A percentile compares a stretch with the other conserved stretches of the same genome.
phyloP scores from a whole-genome alignment of 2,797 vertebrate genomes.

The Pangasius larnaudii region DNA sequence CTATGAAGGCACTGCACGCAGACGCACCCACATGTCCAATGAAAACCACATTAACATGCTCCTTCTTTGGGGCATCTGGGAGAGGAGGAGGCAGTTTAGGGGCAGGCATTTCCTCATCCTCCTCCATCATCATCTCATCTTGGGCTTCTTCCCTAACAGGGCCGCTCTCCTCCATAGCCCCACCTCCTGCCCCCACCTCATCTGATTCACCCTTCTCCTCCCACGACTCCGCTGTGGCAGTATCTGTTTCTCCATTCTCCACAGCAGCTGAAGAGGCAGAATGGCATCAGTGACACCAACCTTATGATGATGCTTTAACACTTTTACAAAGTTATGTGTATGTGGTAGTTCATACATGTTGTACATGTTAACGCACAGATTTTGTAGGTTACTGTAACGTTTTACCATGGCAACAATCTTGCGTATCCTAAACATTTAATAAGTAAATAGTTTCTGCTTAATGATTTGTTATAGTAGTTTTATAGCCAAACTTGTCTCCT shows the following conservation, averaged over 20 bases:
- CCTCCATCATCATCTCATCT: conserved; percentile 93
- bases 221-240: conserved; percentile 93
- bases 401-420: background rate
- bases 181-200: conserved; percentile 76
- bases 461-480: background rate
- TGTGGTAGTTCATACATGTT: background rate
- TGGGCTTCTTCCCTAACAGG: conserved; percentile 77
- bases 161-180: conserved; percentile 72
- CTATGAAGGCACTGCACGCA: conserved; percentile 9
- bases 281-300: background rate
- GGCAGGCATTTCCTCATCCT: conserved; percentile 91
- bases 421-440: background rate
- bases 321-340: background rate
- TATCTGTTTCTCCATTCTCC: conserved; percentile 95
- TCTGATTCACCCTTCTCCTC: conserved; percentile 93
- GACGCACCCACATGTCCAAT: conserved; percentile 96
- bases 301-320: background rate
- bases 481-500: background rate
- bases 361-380: too few relatives aligned
- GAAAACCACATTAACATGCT: conserved; percentile 98
- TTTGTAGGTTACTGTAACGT: background rate
- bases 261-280: conserved; percentile 72
- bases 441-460: background rate
- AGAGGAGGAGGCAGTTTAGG: conserved; percentile 86
- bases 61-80: conserved; percentile 94